Evolutionary conservation across 2,113 vertebrate genomes (phyloP).

Genomic region (Myodes glareolus): DNA sequence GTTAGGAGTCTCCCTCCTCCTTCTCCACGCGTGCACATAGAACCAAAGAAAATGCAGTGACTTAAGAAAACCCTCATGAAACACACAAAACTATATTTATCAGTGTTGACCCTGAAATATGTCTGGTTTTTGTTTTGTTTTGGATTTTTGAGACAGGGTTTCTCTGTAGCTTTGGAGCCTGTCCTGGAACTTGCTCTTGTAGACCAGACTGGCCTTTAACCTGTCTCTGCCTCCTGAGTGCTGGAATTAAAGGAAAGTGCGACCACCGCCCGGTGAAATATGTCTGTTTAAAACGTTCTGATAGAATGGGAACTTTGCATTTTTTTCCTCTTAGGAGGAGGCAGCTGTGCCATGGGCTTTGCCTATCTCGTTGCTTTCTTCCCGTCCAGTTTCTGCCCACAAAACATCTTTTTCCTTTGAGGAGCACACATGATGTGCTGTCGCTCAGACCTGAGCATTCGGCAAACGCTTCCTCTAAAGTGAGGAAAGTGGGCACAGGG

Average conservation of each 20-base stretch:
- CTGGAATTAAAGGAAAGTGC: too few relatives aligned
- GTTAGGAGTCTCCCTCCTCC: not conserved
- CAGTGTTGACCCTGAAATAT: not conserved
- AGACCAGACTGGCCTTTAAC: too few relatives aligned
- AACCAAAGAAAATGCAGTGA: not conserved
- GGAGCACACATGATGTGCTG: not conserved
- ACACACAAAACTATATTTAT: not conserved
- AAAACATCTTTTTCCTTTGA: not conserved
- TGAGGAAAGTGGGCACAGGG: not conserved
- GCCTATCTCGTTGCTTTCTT: not conserved
- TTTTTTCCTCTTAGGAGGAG: not conserved
- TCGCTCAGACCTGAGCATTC: not conserved
- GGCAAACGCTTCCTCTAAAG: not conserved
- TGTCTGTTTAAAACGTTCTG: not conserved
- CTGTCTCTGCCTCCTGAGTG: too few relatives aligned
- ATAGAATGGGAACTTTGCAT: not conserved
- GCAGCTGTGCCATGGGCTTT: not conserved
- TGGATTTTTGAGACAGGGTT: too few relatives aligned
- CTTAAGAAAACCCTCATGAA: not conserved
- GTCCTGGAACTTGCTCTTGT: too few relatives aligned
- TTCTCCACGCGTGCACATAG: rapidly evolving
- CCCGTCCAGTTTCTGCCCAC: not conserved
- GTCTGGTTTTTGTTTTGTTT: too few relatives aligned
- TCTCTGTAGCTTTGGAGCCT: too few relatives aligned
- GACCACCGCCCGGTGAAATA: too few relatives aligned